Evolutionary conservation across 2,113 vertebrate genomes (phyloP).

Genomic region (Nestor notabilis): DNA sequence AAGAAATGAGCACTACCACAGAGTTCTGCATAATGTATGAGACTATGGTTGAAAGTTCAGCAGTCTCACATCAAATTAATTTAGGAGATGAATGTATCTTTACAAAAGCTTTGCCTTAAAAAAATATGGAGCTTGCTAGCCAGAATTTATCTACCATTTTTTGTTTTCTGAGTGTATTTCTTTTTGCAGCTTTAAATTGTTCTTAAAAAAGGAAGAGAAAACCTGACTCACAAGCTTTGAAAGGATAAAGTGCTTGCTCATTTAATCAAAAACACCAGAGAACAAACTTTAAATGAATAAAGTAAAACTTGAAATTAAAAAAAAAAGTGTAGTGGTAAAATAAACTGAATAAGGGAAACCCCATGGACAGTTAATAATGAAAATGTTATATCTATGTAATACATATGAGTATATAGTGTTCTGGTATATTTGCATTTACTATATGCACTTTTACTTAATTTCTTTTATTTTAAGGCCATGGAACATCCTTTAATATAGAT

Average conservation of each 20-base stretch:
- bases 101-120: not conserved
- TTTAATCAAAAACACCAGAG: not conserved
- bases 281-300: not conserved
- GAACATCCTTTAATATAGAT: slow-evolving; percentile 85
- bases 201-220: not conserved
- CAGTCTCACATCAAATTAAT: not conserved
- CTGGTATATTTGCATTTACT: not conserved
- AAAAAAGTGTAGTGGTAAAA: not conserved
- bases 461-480: slow-evolving; percentile 81
- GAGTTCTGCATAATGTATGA: not conserved
- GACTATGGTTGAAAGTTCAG: not conserved
- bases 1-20: not conserved
- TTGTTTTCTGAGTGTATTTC: not conserved
- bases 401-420: not conserved
- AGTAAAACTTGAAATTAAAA: not conserved
- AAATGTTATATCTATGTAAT: not conserved
- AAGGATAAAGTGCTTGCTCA: not conserved
- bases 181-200: not conserved
- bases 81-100: not conserved
- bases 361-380: not conserved
- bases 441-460: not conserved
- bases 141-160: not conserved
- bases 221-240: not conserved
- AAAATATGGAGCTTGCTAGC: not conserved
- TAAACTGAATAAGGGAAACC: not conserved